phyloP scores from a whole-genome alignment of 2,888 invertebrate species.

The Chrysolina americana region DNA sequence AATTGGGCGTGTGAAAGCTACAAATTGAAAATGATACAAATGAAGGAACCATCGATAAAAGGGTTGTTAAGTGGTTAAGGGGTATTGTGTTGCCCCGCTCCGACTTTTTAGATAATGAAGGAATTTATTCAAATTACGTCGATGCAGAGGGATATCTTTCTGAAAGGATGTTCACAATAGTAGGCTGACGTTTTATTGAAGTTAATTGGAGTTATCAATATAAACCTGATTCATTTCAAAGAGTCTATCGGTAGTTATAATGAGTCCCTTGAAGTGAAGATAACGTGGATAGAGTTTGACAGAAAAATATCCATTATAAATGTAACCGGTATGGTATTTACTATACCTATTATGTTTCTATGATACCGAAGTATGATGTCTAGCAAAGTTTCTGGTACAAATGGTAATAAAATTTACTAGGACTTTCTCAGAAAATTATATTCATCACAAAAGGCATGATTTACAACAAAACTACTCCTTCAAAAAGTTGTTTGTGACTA shows the following conservation, averaged over 20 bases:
- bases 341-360: too few relatives aligned
- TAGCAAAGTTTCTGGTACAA: too few relatives aligned
- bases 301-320: background rate
- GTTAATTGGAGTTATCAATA: conserved; percentile 12
- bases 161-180: conserved; percentile 8
- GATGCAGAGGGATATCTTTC: background rate
- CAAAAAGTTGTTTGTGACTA: too few relatives aligned
- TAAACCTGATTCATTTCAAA: background rate
- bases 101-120: conserved; percentile 22
- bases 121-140: conserved; percentile 12
- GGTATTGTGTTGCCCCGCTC: conserved; percentile 10
- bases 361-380: too few relatives aligned
- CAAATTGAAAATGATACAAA: conserved; percentile 24
- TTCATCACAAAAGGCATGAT: too few relatives aligned
- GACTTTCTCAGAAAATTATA: too few relatives aligned
- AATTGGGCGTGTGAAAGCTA: conserved; percentile 34
- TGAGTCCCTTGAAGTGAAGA: background rate
- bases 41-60: conserved; percentile 9
- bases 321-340: background rate
- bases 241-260: background rate
- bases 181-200: conserved; percentile 12
- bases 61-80: conserved; percentile 36
- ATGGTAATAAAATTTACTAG: too few relatives aligned
- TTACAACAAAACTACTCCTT: too few relatives aligned
- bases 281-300: background rate